Conservation (phyloP, 2,888 invertebrate genomes). For the Chymomyza amoena region DNA sequence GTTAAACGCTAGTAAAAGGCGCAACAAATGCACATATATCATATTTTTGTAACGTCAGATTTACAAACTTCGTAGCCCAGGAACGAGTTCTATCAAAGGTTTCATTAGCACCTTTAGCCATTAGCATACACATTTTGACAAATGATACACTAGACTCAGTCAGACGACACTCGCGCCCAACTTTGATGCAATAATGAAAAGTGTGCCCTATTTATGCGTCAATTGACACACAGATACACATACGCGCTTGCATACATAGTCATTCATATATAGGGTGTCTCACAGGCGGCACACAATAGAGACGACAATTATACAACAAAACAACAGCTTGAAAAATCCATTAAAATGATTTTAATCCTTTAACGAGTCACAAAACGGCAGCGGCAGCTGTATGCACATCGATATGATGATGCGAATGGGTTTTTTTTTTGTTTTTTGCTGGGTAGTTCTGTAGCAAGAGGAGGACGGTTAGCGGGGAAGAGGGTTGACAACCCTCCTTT, state of each 20-base stretch:
- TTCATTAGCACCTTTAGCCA: constrained; percentile 53
- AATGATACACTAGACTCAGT: constrained; percentile 39
- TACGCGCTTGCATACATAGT: constrained; percentile 19
- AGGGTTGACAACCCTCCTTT: background rate
- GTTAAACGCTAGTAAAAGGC: too few relatives aligned
- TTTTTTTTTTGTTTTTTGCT: background rate
- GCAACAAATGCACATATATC: too few relatives aligned
- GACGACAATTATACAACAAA: constrained; percentile 69
- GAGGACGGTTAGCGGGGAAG: background rate
- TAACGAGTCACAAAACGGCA: constrained; percentile 71
- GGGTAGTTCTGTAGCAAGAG: background rate
- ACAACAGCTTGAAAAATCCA: constrained; percentile 76
- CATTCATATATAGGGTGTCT: constrained; percentile 3
- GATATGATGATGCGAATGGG: background rate
- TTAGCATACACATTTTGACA: constrained; percentile 65
- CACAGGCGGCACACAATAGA: constrained; percentile 39
- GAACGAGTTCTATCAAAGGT: background rate
- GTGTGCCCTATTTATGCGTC: constrained; percentile 63
- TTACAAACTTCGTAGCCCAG: background rate
- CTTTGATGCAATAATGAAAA: background rate
- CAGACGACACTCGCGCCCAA: background rate
- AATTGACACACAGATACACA: constrained; percentile 31
- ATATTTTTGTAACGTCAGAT: background rate
- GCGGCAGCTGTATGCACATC: constrained; percentile 3
- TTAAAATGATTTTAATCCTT: constrained; percentile 77